Evolutionary conservation across 2,888 invertebrate species (phyloP).

Genomic region (Orthonevra nobilis): DNA sequence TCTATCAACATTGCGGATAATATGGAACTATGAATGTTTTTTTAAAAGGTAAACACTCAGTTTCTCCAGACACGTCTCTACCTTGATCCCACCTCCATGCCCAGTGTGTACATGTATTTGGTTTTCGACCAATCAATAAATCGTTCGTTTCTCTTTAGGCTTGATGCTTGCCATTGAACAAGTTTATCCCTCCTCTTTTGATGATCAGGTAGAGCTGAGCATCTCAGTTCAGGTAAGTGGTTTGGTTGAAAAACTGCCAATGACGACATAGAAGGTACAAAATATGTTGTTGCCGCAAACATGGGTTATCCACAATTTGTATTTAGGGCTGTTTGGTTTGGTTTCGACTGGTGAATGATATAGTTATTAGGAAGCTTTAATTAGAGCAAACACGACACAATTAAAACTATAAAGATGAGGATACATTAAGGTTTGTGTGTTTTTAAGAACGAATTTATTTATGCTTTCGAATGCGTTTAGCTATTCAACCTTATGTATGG

Average conservation of each 20-base stretch:
- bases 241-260: slow-evolving; percentile 6
- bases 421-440: too few relatives aligned
- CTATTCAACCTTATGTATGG: too few relatives aligned
- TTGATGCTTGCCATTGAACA: slow-evolving; percentile 45
- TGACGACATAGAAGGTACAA: neutral
- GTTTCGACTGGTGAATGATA: slow-evolving; percentile 23
- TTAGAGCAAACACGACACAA: slow-evolving; percentile 4
- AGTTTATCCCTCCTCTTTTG: slow-evolving; percentile 62
- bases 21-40: slow-evolving; percentile 36
- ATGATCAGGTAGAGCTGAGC: slow-evolving; percentile 42
- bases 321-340: slow-evolving; percentile 13
- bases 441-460: too few relatives aligned
- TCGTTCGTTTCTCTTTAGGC: slow-evolving; percentile 43
- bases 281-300: neutral
- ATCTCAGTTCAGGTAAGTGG: slow-evolving; percentile 29
- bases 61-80: slow-evolving; percentile 36
- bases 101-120: slow-evolving; percentile 15
- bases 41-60: slow-evolving; percentile 34
- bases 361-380: slow-evolving; percentile 22
- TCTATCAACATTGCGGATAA: slow-evolving; percentile 53
- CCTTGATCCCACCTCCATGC: slow-evolving; percentile 60
- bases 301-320: too few relatives aligned
- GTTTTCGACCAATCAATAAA: slow-evolving; percentile 65
- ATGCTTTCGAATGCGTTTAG: too few relatives aligned
- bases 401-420: neutral